A percentile compares a stretch with the other conserved stretches of the same genome.
Evolutionary conservation across 2,113 vertebrate genomes (phyloP).

Genomic region (Zapornia atra): DNA sequence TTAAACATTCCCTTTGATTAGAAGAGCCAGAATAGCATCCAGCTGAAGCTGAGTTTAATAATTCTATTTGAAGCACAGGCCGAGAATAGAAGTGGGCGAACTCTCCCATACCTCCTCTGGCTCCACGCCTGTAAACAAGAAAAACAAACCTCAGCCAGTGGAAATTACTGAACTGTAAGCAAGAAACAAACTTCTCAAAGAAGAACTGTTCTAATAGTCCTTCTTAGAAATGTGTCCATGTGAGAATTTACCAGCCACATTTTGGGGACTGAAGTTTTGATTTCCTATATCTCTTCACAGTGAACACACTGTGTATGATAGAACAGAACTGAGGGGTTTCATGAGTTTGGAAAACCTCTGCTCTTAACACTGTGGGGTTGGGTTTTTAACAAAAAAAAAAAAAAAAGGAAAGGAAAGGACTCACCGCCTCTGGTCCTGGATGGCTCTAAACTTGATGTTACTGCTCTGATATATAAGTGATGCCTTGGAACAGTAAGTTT

Average conservation of each 20-base stretch:
- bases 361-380: neutral
- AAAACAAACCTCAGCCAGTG: conserved; percentile 20
- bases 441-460: neutral
- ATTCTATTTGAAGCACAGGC: conserved; percentile 54
- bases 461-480: neutral
- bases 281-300: neutral
- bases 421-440: neutral
- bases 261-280: neutral
- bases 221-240: neutral
- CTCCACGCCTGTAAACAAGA: conserved; percentile 43
- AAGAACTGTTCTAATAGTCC: neutral
- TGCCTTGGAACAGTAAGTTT: conserved; percentile 40
- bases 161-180: conserved; percentile 1
- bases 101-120: conserved; percentile 44
- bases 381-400: neutral
- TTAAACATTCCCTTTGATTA: conserved; percentile 39
- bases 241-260: neutral
- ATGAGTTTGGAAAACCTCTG: neutral
- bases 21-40: conserved; percentile 48
- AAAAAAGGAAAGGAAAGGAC: neutral
- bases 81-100: conserved; percentile 30
- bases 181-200: neutral
- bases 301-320: neutral
- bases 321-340: neutral
- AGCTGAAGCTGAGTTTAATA: conserved; percentile 56